These are phyloP conservation scores for Sebastes dallii DNA, from an alignment of 2,797 vertebrate species.

Conservation along the genomic window DNA sequence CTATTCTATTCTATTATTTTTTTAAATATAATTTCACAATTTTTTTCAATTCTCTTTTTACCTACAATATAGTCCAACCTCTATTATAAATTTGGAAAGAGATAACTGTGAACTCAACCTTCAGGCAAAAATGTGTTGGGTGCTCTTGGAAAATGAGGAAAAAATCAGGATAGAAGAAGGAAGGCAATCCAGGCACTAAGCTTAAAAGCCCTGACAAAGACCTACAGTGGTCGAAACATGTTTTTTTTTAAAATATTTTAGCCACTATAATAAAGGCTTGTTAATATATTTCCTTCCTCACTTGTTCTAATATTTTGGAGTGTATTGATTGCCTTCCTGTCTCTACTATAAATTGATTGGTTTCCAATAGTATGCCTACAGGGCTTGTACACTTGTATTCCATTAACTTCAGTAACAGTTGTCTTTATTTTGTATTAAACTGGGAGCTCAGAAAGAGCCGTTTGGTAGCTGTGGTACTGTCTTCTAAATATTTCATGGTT, in stretches of 20 bases:
- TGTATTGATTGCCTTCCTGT: fast-evolving
- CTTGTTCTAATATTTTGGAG: too few relatives aligned
- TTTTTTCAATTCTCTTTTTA: neutral
- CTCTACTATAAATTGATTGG: neutral
- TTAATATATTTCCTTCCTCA: too few relatives aligned
- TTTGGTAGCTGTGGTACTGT: neutral
- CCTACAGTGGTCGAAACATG: too few relatives aligned
- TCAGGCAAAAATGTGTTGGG: fast-evolving
- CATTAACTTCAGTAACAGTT: neutral
- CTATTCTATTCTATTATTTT: too few relatives aligned
- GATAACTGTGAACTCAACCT: fast-evolving
- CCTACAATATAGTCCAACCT: neutral
- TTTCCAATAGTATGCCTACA: neutral
- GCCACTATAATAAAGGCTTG: too few relatives aligned
- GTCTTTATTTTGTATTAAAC: neutral
- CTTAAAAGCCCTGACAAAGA: too few relatives aligned
- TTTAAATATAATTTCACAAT: neutral
- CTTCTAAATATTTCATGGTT: neutral
- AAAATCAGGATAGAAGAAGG: too few relatives aligned
- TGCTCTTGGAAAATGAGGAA: too few relatives aligned
- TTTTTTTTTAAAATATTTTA: too few relatives aligned
- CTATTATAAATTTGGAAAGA: neutral
- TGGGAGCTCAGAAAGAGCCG: neutral
- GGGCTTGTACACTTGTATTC: neutral
- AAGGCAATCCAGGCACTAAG: too few relatives aligned